phyloP scores from a whole-genome alignment of 2,113 vertebrate genomes.

The Tringa solitaria region DNA sequence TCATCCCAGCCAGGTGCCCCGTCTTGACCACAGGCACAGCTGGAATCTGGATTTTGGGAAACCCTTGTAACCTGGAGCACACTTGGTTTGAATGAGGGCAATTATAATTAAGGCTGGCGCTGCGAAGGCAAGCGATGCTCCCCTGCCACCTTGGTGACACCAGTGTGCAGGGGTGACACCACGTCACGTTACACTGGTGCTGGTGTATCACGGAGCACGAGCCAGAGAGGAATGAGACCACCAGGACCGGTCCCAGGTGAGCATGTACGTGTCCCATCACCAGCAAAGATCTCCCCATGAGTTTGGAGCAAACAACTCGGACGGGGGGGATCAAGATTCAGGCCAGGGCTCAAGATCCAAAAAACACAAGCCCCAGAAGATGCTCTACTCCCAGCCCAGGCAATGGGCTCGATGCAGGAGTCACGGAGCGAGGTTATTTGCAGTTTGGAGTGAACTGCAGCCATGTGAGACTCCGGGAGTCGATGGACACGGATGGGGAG shows the following conservation, averaged over 20 bases:
- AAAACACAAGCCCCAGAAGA: neutral
- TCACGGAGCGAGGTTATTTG: neutral
- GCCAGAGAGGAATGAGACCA: neutral
- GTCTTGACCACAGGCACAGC: neutral
- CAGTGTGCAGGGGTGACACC: neutral
- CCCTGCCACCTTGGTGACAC: rapidly evolving
- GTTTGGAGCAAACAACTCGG: neutral
- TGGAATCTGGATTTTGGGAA: neutral
- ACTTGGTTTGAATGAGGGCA: neutral
- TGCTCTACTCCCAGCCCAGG: neutral
- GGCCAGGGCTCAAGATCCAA: neutral
- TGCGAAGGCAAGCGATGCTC: neutral
- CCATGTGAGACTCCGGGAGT: neutral
- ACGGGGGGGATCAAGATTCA: neutral
- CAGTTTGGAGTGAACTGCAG: neutral
- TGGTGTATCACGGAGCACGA: rapidly evolving
- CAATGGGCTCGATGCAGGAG: rapidly evolving
- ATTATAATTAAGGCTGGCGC: neutral
- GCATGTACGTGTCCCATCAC: neutral
- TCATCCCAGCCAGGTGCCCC: neutral
- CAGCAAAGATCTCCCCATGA: neutral
- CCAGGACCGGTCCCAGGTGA: neutral
- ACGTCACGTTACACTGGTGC: neutral
- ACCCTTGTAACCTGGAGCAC: neutral
- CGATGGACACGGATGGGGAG: neutral